Evolutionary conservation across 2,888 invertebrate species (phyloP).

Genomic region (Drosophila ustulata): DNA sequence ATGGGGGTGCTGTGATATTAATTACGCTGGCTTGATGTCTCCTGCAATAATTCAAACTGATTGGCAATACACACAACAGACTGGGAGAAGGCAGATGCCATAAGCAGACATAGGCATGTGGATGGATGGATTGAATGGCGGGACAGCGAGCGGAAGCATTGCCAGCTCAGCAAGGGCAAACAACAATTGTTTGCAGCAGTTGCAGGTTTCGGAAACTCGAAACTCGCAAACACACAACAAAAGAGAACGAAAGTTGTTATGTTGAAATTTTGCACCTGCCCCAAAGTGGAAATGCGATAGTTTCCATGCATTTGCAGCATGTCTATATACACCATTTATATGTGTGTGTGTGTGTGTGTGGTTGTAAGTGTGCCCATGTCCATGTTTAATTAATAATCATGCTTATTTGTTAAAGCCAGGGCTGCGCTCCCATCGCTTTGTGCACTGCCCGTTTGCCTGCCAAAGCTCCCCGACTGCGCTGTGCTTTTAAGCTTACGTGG

Average conservation of each 20-base stretch:
- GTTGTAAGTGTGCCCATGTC: not conserved
- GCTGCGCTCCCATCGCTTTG: conserved; percentile 16
- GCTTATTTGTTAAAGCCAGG: conserved; percentile 15
- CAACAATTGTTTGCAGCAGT: conserved; percentile 9
- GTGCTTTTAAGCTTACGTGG: conserved; percentile 23
- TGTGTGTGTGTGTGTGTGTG: not conserved
- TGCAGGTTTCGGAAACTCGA: conserved; percentile 40
- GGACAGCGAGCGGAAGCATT: conserved; percentile 33
- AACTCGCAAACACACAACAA: conserved; percentile 22
- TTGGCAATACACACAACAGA: conserved; percentile 17
- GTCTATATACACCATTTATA: not conserved
- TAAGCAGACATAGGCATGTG: conserved; percentile 1
- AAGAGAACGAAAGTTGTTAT: conserved; percentile 45
- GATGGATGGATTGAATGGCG: not conserved
- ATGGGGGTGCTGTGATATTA: conserved; percentile 31
- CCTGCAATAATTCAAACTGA: conserved; percentile 38
- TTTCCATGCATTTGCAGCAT: conserved; percentile 7
- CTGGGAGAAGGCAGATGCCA: conserved; percentile 2
- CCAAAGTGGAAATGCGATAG: conserved; percentile 46
- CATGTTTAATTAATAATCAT: conserved; percentile 33
- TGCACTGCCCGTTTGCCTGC: not conserved
- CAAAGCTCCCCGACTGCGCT: conserved; percentile 8
- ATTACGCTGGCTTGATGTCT: conserved; percentile 33
- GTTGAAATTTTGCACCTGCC: conserved; percentile 59
- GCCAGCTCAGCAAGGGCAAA: conserved; percentile 30